phyloP scores from a whole-genome alignment of 1,140 invertebrate species.

The Maniola jurtina region DNA sequence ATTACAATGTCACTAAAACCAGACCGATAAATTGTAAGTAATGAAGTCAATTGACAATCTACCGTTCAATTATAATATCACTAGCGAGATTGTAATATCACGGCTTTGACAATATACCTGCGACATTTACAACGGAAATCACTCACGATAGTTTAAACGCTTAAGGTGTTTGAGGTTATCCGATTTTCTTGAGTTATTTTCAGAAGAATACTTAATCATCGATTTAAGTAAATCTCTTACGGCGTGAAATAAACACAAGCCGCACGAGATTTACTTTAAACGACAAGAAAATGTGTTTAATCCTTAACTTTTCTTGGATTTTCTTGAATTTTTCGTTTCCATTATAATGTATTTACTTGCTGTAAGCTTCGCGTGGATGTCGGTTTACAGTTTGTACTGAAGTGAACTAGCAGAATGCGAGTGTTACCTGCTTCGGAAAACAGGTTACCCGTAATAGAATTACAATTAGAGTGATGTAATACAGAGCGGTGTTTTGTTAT shows the following conservation, averaged over 20 bases:
- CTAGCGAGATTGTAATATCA: too few relatives aligned
- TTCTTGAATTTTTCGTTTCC: too few relatives aligned
- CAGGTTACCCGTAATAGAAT: background rate
- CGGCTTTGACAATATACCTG: too few relatives aligned
- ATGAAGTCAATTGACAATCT: too few relatives aligned
- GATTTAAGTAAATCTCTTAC: conserved; percentile 51
- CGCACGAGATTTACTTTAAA: conserved; percentile 63
- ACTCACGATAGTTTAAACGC: too few relatives aligned
- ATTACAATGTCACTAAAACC: too few relatives aligned
- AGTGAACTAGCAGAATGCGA: background rate
- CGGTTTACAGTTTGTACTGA: background rate
- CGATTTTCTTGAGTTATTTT: background rate
- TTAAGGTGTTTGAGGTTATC: too few relatives aligned
- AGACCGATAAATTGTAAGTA: too few relatives aligned
- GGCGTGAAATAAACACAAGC: conserved; percentile 42
- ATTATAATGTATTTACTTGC: too few relatives aligned
- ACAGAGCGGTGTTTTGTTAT: background rate
- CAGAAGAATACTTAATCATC: conserved; percentile 31
- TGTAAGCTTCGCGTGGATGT: background rate
- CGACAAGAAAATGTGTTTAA: conserved; percentile 31
- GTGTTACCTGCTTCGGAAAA: background rate
- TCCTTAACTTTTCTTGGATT: background rate
- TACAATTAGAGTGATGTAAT: too few relatives aligned
- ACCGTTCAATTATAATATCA: too few relatives aligned
- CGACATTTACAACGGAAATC: too few relatives aligned